These are phyloP conservation scores for Quadroppia sp. DNA, from an alignment of 2,888 invertebrate species.

Conservation along the genomic window DNA sequence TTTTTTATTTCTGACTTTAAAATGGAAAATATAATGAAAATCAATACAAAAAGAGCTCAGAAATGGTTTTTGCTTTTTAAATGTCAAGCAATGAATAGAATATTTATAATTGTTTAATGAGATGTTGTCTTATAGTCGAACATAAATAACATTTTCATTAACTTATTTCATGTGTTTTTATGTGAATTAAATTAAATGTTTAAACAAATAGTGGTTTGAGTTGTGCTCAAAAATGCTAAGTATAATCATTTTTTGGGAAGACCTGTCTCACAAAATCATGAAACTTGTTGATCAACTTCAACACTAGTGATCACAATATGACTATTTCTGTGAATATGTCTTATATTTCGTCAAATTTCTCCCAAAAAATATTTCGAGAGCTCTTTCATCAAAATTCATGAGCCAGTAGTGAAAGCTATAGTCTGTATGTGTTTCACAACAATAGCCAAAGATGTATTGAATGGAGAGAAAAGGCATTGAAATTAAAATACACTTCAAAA, in stretches of 20 bases:
- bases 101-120: background rate
- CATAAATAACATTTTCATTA: background rate
- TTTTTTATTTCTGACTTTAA: too few relatives aligned
- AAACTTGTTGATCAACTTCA: conserved; percentile 23
- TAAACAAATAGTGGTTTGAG: background rate
- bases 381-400: conserved; percentile 30
- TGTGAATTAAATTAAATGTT: background rate
- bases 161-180: background rate
- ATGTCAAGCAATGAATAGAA: too few relatives aligned
- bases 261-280: background rate
- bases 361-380: background rate
- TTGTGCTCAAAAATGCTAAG: background rate
- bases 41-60: too few relatives aligned
- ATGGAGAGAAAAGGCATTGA: background rate
- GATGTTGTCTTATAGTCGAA: background rate
- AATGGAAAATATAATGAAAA: too few relatives aligned
- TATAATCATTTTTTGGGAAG: background rate
- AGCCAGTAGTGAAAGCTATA: background rate
- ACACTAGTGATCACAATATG: background rate
- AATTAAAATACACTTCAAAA: background rate
- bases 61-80: too few relatives aligned
- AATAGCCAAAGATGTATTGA: background rate
- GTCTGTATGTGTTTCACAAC: too few relatives aligned
- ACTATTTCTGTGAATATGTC: too few relatives aligned
- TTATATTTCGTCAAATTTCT: conserved; percentile 6